Base-by-base conservation (phyloP, 2,888 invertebrate genomes). In the Thereva unica region DNA sequence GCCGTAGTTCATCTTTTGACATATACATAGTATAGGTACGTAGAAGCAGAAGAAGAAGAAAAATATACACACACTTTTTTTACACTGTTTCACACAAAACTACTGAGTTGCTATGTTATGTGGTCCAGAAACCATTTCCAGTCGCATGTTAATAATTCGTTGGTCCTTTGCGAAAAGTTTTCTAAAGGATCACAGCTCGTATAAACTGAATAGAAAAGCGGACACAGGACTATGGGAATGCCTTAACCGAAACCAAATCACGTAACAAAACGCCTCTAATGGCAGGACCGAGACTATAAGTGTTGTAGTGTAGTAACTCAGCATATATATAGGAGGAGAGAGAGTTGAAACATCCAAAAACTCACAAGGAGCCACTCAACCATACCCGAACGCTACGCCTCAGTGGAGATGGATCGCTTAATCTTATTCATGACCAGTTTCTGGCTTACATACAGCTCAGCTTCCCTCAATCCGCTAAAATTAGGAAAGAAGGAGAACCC, bases 391-490 rank as follows among this genome's bases (percentile, higher is more conserved):
- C 52, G 52, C 52, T 52, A 40, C 42, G 52, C 35, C 42, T 41
- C 63, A 52, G 63, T 52, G 40, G 44, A 64, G 53, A 64, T 34
- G 38, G 64, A 64, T 53, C 53, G 35, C 53, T 53, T 53, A 53
- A 64, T 64, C 44, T 64, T 64, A 64, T 64, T 64, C 64, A 64
- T 64, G 64, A 35, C 64, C 53, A 64, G 53, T 38, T 47, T 38
- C 10, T 42, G 8, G 4, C n/a, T 23, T 52, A 52, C 9, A 50
- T 23, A 45, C 37, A n/a, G 47, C 12, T 37, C 12, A 10, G 41
- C 4, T 55, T 23, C 41, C 35, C 10, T 45, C 47, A 23, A 23
- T 23, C 23, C 23, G 23, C 23, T 23, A 23, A 23, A 23, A 23
- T 23, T 23, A 23, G 23, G 23, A 23, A 23, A 23, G 23, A 23